These are phyloP conservation scores for Phoxinus dragarum DNA, from an alignment of 2,797 vertebrate genomes.

Conservation along the genomic window DNA sequence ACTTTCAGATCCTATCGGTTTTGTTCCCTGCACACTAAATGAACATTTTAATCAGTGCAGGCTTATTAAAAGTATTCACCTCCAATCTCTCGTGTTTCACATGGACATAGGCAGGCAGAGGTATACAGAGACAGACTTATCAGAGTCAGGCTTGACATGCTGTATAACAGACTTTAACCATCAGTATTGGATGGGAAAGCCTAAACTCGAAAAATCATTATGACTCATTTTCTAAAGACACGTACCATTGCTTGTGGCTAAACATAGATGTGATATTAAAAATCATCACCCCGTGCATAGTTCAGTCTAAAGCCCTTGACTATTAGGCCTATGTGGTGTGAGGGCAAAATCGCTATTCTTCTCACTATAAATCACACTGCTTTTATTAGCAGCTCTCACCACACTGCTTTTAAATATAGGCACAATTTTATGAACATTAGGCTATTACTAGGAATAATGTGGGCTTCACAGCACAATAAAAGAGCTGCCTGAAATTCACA, in stretches of 20 bases:
- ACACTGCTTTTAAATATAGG: constrained; percentile 23
- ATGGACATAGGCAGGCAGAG: background rate
- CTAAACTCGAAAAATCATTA: background rate
- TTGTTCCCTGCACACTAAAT: constrained; percentile 1
- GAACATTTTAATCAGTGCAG: constrained; percentile 44
- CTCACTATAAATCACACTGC: constrained; percentile 22
- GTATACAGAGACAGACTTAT: constrained; percentile 4
- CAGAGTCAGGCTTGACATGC: constrained; percentile 14
- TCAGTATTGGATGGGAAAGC: background rate
- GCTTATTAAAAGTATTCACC: constrained; percentile 29
- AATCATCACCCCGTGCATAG: constrained; percentile 35
- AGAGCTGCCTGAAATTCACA: background rate
- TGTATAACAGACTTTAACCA: background rate
- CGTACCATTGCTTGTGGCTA: constrained; percentile 1
- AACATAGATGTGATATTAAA: constrained; percentile 46
- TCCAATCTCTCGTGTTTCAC: background rate
- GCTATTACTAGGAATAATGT: constrained; percentile 9
- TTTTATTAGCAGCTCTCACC: constrained; percentile 34
- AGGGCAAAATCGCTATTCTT: constrained; percentile 8
- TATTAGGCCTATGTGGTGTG: constrained; percentile 12
- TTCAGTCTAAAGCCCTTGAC: constrained; percentile 35
- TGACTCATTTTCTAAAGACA: constrained; percentile 10
- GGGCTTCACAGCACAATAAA: constrained; percentile 20
- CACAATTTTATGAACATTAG: background rate
- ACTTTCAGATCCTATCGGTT: constrained; percentile 18